Percentiles rank a stretch among this genome's conserved stretches.
Evolutionary conservation across 1,140 invertebrate genomes (phyloP).

Genomic region (Drosophila obscura): DNA sequence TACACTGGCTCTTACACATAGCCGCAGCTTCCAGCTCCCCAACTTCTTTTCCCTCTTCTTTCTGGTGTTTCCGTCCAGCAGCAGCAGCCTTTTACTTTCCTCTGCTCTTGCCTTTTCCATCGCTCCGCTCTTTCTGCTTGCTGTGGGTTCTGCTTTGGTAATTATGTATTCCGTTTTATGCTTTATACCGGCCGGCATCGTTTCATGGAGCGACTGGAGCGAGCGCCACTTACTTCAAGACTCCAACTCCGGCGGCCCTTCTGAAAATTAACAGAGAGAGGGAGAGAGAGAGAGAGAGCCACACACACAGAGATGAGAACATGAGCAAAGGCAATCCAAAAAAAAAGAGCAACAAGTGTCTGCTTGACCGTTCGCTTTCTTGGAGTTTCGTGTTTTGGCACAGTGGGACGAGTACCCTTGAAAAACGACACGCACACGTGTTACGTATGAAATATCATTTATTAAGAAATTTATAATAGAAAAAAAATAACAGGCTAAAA

Average conservation of each 20-base stretch:
- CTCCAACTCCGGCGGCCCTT: constrained; percentile 29
- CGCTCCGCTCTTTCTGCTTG: constrained; percentile 24
- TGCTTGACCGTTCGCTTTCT: constrained; percentile 20
- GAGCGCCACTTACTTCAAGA: constrained; percentile 52
- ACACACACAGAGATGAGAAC: background rate
- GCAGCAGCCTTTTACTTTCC: constrained; percentile 69
- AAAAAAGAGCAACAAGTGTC: constrained; percentile 72
- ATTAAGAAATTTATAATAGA: background rate
- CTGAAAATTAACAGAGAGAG: constrained; percentile 19
- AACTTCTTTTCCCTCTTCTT: constrained; percentile 13
- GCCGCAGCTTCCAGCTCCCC: background rate
- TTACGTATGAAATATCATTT: background rate
- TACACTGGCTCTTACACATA: background rate
- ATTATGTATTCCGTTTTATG: constrained; percentile 43
- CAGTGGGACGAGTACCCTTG: background rate
- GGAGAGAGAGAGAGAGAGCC: constrained; percentile 1
- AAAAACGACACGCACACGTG: too few species aligned
- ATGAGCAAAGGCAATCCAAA: constrained; percentile 3
- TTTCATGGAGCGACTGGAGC: constrained; percentile 45
- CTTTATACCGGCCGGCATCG: constrained; percentile 68
- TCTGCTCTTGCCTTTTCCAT: constrained; percentile 14
- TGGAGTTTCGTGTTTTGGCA: constrained; percentile 27
- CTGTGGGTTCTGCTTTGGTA: constrained; percentile 34
- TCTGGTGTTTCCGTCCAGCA: background rate
- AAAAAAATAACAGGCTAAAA: too few species aligned